A percentile compares a stretch with the other conserved stretches of the same genome.
These are phyloP conservation scores for Argyresthia goedartella DNA, from an alignment of 2,888 invertebrate genomes.

Conservation along the genomic window DNA sequence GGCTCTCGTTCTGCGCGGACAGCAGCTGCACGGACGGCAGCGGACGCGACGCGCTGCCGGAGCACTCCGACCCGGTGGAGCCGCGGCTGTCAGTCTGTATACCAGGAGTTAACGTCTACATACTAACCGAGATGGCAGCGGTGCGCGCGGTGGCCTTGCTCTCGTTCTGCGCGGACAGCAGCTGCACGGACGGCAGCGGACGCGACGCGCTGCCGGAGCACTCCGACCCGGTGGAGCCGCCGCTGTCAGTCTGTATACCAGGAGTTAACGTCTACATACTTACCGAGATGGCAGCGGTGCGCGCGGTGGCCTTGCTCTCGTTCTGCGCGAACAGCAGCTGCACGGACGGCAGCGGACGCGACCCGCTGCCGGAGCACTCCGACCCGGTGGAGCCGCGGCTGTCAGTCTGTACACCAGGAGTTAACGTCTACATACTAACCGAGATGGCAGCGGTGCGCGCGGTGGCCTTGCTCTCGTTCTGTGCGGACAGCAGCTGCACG, in stretches of 20 bases:
- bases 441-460: too few species aligned
- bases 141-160: too few species aligned
- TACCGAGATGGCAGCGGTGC: too few species aligned
- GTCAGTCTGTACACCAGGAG: conserved; percentile 18
- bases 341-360: conserved; percentile 41
- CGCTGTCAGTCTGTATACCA: conserved; percentile 27
- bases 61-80: conserved; percentile 53
- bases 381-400: conserved; percentile 58
- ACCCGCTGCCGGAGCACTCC: conserved; percentile 34
- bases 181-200: conserved; percentile 47
- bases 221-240: conserved; percentile 57
- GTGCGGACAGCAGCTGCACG: too few species aligned
- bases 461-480: too few species aligned
- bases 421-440: too few species aligned
- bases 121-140: too few species aligned
- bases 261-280: too few species aligned
- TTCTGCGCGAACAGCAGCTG: conserved; percentile 58
- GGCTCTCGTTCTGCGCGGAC: too few species aligned
- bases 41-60: conserved; percentile 26
- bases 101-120: neutral
- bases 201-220: conserved; percentile 30
- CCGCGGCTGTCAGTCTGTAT: conserved; percentile 39
- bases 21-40: conserved; percentile 53
- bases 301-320: too few species aligned
- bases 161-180: too few species aligned